Evolutionary conservation across 2,888 invertebrate species (phyloP), one percentile per base, ranked within the genome.

Genomic region (Onchidella celtica): DNA sequence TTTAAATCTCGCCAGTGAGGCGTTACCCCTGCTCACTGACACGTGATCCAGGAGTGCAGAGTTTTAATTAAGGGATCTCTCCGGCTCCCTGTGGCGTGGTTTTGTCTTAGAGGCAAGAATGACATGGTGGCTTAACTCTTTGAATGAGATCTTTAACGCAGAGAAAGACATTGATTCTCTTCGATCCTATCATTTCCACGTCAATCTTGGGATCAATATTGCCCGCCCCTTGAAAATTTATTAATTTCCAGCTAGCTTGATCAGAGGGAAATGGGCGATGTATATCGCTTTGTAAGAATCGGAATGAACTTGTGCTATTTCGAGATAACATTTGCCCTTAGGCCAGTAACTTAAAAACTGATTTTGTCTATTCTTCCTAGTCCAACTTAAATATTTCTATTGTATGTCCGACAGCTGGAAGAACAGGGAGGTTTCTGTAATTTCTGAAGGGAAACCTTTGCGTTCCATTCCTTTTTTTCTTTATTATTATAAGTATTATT

Each of bases 121-220:
- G 61, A 38, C 36, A 36, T 3, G 40, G 59, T 40, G 74, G 17
- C 74, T n/a, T 61, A 27, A 34, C 32, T n/a, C 32, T 65, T 24
- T 65, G 75, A 75, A 65, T 47, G 32, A 27, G 32, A 65, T 75
- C 75, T 75, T 65, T 38, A 47, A 11, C 34, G n/a, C 1, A 57
- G 34, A 68, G 57, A 77, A 55, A 77, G 34, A 36, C 68, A 77
- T 77, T 57, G 75, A 75, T 75, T 75, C 2, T 3, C 34, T 75
- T 75, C 75, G 75, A 75, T 75, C 65, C 40, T 47, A 65, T 75
- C 65, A 65, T n/a, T 36, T 61, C 59, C 59, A 32, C 63, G 4
- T 40, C 47, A 29, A 47, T 11, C 21, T 32, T 1, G 0, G 32
- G 47, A 75, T 75, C 65, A 55, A 75, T 75, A 11, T 0, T 1